A percentile compares a stretch with the other conserved stretches of the same genome.
phyloP scores from a whole-genome alignment of 1,140 invertebrate species.

The Achroia grisella region DNA sequence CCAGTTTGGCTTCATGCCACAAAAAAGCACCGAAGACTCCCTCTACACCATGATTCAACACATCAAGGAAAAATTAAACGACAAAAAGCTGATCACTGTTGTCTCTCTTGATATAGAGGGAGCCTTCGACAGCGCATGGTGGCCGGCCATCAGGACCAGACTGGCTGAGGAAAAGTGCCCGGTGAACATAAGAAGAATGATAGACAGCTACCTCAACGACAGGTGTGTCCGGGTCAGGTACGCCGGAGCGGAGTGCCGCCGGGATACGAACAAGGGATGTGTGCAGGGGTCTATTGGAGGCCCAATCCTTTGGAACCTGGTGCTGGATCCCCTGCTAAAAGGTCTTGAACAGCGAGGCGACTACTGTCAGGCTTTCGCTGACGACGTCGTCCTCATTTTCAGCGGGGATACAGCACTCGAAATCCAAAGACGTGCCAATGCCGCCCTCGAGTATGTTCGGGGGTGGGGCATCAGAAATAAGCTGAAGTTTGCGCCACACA shows the following conservation, averaged over 20 bases:
- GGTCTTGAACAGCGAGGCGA: background rate
- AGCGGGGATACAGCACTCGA: background rate
- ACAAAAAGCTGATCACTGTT: background rate
- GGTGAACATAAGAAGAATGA: background rate
- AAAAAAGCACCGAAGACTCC: constrained; percentile 8
- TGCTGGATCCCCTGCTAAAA: constrained; percentile 7
- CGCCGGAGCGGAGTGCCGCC: background rate
- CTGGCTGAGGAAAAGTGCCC: background rate
- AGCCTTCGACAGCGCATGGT: constrained; percentile 5
- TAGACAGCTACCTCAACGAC: constrained; percentile 1
- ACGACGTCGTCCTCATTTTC: background rate
- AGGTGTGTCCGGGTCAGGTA: constrained; percentile 1
- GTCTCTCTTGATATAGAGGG: background rate
- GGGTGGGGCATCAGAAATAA: background rate
- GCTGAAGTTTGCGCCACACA: background rate
- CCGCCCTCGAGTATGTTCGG: background rate
- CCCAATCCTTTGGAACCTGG: constrained; percentile 10
- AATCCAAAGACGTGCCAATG: background rate
- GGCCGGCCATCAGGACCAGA: background rate
- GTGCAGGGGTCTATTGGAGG: constrained; percentile 15
- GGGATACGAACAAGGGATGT: constrained; percentile 16
- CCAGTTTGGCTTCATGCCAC: constrained; percentile 4
- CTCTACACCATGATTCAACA: constrained; percentile 4
- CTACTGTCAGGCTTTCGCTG: background rate
- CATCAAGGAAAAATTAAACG: background rate